Base-by-base conservation (phyloP, 2,888 invertebrate genomes). In the Loripinus fragilis region DNA sequence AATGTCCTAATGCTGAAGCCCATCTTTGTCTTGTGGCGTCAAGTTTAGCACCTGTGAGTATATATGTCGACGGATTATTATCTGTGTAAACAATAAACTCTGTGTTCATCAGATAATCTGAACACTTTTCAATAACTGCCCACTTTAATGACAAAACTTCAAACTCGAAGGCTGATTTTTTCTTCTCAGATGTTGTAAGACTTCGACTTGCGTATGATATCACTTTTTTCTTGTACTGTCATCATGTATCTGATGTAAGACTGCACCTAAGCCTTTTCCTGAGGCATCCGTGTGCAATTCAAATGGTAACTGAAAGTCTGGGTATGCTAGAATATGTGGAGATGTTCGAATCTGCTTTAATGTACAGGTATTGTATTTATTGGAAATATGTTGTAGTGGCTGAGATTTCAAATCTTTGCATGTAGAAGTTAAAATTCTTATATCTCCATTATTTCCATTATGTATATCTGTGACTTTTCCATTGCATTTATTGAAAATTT, bases 141-240 rank as follows among this genome's bases (percentile, higher is more conserved):
- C 83, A 85, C 42, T 81, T 82, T 2, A 86, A 50, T 0, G 77
- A 65, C 0, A 86, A 42, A 69, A 82, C 80, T 25, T 86, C 80
- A 50, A 79, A 48, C 33, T 86, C 80, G 52, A 74, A 81, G 2
- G 78, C 69, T 15, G 78, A 64, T 38, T 81, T 84, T 28, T 81
- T 83, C 25, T 67, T 30, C 38, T 84, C 83, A 20, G 76, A 50
- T 28, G 60, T 68, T n/a, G 60, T 67, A n/a, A 84, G 48, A 33
- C 73, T 68, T 23, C 82, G 7, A 20, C 78, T 79, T 5, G 82
- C 82, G 65, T 74, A 83, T 10, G 74, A 68, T 0, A 82, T 78
- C 2, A 77, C 79, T 42, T 71, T 52, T 17, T 76, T 70, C 33
- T 35, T 2, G n/a, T n/a, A n/a, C n/a, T n/a, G 1, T 71, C 74